phyloP scores from a whole-genome alignment of 2,797 vertebrate genomes.

The Parauchenoglanis punctatus region DNA sequence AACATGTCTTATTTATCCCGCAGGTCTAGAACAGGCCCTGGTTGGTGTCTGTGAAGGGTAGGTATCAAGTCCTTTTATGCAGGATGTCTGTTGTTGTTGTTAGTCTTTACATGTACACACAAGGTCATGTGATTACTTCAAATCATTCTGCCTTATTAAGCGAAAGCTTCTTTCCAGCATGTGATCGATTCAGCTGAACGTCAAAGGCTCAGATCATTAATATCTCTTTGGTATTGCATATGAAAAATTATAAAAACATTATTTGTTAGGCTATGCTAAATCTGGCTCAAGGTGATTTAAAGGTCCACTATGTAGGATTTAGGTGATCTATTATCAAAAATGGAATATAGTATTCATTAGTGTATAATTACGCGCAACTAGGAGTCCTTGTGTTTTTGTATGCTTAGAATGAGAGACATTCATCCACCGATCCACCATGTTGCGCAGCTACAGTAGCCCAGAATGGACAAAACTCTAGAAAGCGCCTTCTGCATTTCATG shows the following conservation, averaged over 20 bases:
- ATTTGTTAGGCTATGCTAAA: neutral
- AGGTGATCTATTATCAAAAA: too few relatives aligned
- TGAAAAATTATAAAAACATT: neutral
- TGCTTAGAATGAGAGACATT: too few relatives aligned
- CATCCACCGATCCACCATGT: too few relatives aligned
- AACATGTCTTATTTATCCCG: slow-evolving; percentile 34
- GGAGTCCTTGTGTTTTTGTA: too few relatives aligned
- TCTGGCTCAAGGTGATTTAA: neutral
- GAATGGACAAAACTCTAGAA: too few relatives aligned
- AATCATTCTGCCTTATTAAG: neutral
- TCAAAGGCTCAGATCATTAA: neutral
- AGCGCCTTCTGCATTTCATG: too few relatives aligned
- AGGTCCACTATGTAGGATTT: too few relatives aligned
- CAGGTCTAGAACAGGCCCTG: slow-evolving; percentile 93
- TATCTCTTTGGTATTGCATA: neutral
- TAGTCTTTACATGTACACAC: neutral
- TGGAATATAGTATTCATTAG: too few relatives aligned
- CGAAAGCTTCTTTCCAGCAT: neutral
- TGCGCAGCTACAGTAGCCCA: too few relatives aligned
- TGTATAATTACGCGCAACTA: too few relatives aligned
- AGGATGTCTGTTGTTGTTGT: neutral
- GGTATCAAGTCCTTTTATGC: slow-evolving; percentile 58
- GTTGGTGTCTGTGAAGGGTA: slow-evolving; percentile 94
- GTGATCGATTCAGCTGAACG: neutral
- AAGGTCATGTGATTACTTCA: neutral